Evolutionary conservation across 92 coral and sea anemone genomes (phyloP), one percentile per base, ranked within the genome.

Genomic region (Isaurus tuberculatus): DNA sequence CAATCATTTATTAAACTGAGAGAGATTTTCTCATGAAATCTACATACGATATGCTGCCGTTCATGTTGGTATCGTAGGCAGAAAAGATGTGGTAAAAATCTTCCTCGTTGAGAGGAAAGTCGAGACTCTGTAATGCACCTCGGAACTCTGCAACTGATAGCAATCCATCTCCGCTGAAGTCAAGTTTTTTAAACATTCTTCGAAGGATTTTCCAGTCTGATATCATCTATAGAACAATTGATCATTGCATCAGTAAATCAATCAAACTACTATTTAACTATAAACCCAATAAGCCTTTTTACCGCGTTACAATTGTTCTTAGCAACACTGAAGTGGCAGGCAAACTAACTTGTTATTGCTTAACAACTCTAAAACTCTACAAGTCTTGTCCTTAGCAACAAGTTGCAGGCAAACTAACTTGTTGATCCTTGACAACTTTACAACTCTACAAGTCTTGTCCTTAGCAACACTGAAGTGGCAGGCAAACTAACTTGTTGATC

Each of bases 31-130:
- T 88, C 97, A 92, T 90, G 48, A 93, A 93, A 72, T 90, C 90
- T 63, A 89, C 94, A 34, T 93, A 93, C 0, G 98, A 93, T 65
- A 93, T 84, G 48, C 82, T 80, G 17, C 98, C 98, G 6, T 84
- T 83, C 94, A 93, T 86, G 72, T 89, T 89, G 23, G 87, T 87
- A 55, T 93, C 98, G 81, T 91, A 91, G 2, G 90, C 94, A 8
- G 98, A 91, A 65, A 88, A 93, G 70, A 93, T 86, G 69, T 93
- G 98, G 84, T 86, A 93, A 86, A 91, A 93, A 55, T 93, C 94
- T 33, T 93, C 98, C 43, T 91, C 98, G 26, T 26, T 71, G 19
- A 93, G 85, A 8, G 89, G 80, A 65, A 93, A 93, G 26, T 84
- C 90, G 57, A 91, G 90, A 17, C 63, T 83, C 70, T 33, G 69